phyloP scores from a whole-genome alignment of 2,797 vertebrate genomes.

The Stomatorhinus walkeri region DNA sequence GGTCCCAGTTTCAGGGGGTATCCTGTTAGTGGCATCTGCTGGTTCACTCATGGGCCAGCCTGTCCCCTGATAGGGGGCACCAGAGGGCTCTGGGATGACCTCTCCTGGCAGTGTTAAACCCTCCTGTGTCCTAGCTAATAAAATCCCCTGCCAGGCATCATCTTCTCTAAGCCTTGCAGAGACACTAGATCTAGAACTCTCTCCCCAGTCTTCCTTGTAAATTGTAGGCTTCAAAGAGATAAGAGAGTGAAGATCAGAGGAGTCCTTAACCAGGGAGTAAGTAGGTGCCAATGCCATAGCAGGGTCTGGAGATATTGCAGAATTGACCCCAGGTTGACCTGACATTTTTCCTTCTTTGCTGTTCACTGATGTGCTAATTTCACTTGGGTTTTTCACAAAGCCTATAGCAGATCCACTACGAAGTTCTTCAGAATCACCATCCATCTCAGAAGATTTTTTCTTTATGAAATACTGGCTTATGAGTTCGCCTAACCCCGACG shows the following conservation, averaged over 20 bases:
- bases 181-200: not conserved
- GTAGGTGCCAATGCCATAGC: not conserved
- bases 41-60: not conserved
- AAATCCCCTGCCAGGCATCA: not conserved
- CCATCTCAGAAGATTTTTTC: not conserved
- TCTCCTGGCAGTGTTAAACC: conserved; percentile 9
- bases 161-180: not conserved
- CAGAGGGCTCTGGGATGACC: not conserved
- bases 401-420: not conserved
- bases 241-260: not conserved
- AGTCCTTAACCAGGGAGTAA: not conserved
- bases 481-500: not conserved
- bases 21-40: not conserved
- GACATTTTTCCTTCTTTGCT: not conserved
- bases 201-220: not conserved
- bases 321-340: not conserved
- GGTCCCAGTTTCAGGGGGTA: not conserved
- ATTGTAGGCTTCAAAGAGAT: not conserved
- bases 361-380: not conserved
- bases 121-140: not conserved
- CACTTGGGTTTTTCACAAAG: not conserved
- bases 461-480: not conserved
- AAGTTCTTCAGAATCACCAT: not conserved
- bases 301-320: not conserved
- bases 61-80: not conserved